Conservation (phyloP, 2,888 invertebrate species). For the Cryptocheilus praepositus region DNA sequence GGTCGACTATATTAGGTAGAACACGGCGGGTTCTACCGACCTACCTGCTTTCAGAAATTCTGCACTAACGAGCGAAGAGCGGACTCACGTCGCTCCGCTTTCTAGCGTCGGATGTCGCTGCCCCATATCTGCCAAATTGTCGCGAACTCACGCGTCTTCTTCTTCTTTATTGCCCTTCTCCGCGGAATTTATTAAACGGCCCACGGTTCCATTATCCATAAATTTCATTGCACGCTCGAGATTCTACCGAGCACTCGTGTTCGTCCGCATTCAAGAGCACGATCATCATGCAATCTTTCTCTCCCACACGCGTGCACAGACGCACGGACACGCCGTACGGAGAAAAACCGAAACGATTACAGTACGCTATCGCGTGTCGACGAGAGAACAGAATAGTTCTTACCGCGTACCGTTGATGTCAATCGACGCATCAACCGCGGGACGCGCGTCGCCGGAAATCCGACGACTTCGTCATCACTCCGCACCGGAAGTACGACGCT, state of each 20-base stretch:
- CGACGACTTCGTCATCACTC: too few relatives aligned
- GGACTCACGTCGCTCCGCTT: conserved; percentile 39
- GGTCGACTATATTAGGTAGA: conserved; percentile 58
- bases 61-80: conserved; percentile 54
- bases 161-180: conserved; percentile 38
- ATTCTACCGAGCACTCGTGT: too few relatives aligned
- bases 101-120: conserved; percentile 42
- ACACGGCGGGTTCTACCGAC: conserved; percentile 41
- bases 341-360: too few relatives aligned
- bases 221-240: conserved; percentile 28
- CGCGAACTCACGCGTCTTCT: conserved; percentile 27
- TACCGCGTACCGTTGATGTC: too few relatives aligned
- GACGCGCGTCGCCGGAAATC: too few relatives aligned
- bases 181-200: conserved; percentile 32
- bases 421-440: too few relatives aligned
- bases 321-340: too few relatives aligned
- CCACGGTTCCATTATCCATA: conserved; percentile 14
- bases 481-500: too few relatives aligned
- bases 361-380: too few relatives aligned
- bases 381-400: too few relatives aligned
- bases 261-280: background rate
- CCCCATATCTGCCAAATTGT: conserved; percentile 53
- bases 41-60: conserved; percentile 61
- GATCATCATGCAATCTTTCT: background rate
- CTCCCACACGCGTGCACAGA: background rate